Evolutionary conservation across 2,888 invertebrate genomes (phyloP).

Genomic region (Muscina levida): DNA sequence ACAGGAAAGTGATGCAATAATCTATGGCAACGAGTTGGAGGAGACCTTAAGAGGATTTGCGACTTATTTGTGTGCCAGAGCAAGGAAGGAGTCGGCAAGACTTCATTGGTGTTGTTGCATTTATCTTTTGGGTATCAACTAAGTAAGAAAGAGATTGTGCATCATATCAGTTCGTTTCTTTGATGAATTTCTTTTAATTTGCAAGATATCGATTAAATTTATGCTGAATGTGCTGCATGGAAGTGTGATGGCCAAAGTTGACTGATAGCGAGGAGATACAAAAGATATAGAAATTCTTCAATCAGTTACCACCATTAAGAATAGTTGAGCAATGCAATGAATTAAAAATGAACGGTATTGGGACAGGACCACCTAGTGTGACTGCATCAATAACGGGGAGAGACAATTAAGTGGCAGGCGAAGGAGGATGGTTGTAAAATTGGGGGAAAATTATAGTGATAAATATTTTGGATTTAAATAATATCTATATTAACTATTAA

Average conservation of each 20-base stretch:
- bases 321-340: conserved; percentile 33
- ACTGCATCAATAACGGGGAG: conserved; percentile 15
- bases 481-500: too few relatives aligned
- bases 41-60: conserved; percentile 32
- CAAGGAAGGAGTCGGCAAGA: not conserved
- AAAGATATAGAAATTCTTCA: conserved; percentile 51
- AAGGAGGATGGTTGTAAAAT: not conserved
- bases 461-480: too few relatives aligned
- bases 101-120: conserved; percentile 19
- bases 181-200: conserved; percentile 40
- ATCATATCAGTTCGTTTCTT: conserved; percentile 45
- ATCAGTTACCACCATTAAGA: conserved; percentile 63
- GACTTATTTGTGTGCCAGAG: not conserved
- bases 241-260: not conserved
- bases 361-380: conserved; percentile 54
- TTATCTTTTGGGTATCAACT: conserved; percentile 16
- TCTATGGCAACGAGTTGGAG: conserved; percentile 4
- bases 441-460: not conserved
- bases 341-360: conserved; percentile 16
- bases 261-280: not conserved
- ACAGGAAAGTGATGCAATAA: conserved; percentile 24
- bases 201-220: not conserved
- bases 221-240: not conserved
- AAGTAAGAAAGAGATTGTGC: conserved; percentile 51
- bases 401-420: too few relatives aligned